Conservation (phyloP, 1,140 invertebrate species). For the Micrasema minimum region DNA sequence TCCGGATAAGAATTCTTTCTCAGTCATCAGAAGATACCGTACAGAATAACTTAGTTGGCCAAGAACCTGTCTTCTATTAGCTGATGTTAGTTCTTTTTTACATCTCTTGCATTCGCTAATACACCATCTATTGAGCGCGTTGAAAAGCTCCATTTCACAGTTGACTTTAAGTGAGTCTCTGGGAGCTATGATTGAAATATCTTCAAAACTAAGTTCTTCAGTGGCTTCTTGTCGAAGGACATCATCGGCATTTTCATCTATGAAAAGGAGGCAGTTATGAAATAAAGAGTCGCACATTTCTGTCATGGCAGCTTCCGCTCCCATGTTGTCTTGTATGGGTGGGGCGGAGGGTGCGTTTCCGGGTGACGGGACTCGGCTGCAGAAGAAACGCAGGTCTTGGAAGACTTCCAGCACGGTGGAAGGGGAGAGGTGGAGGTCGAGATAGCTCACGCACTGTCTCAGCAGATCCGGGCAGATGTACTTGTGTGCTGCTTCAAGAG, state of each 20-base stretch:
- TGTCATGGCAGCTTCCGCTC: slow-evolving; percentile 60
- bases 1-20: slow-evolving; percentile 69
- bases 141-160: slow-evolving; percentile 69
- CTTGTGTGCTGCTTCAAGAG: slow-evolving; percentile 75
- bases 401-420: slow-evolving; percentile 58
- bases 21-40: slow-evolving; percentile 73
- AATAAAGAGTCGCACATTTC: slow-evolving; percentile 70
- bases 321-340: slow-evolving; percentile 52
- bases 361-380: slow-evolving; percentile 60
- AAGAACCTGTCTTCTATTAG: slow-evolving; percentile 72
- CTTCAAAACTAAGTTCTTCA: slow-evolving; percentile 72
- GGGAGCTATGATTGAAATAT: slow-evolving; percentile 70
- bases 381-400: slow-evolving; percentile 62
- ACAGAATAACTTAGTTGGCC: slow-evolving; percentile 74
- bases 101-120: slow-evolving; percentile 73
- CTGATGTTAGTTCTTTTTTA: slow-evolving; percentile 70
- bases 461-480: slow-evolving; percentile 74
- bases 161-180: slow-evolving; percentile 70
- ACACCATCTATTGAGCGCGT: slow-evolving; percentile 74
- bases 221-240: slow-evolving; percentile 73
- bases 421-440: slow-evolving; percentile 59
- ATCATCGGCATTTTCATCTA: slow-evolving; percentile 71
- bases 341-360: slow-evolving; percentile 58
- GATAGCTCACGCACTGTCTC: slow-evolving; percentile 70
- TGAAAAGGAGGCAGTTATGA: slow-evolving; percentile 69